Evolutionary conservation across 2,113 vertebrate genomes (phyloP), one percentile per base, ranked within the genome.

Genomic region (Hydropotes inermis): DNA sequence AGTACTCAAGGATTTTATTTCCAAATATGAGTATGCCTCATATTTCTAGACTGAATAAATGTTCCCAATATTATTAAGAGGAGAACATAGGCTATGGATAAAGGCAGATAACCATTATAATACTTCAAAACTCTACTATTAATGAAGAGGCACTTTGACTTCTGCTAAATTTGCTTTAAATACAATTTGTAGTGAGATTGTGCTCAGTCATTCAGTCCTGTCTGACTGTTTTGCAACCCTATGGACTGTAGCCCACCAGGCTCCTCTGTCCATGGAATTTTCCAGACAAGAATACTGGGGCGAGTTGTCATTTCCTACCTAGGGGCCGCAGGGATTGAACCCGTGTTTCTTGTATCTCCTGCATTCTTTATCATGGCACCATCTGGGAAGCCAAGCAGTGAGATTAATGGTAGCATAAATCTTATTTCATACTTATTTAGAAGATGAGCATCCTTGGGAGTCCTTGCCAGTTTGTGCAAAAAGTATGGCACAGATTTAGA

Each of bases 381-480:
- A 39, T 23, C 70, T 27, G 23, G 70, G 39, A 76, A 76, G 39
- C 70, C 39, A 39, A 27, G 23, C 28, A 87, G 45, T 87, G 85
- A 94, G 97, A 83, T 13, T 83, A 86, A 57, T 45, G 33, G 61
- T 17, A 64, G 19, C 25, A 88, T 19, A 93, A 67, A 61, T 60
- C 8, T 54, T 76, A 87, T 43, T 95, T 84, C 91, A 85, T 98
- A 74, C 97, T 98, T 98, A 98, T 98, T 97, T 95, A 79, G 95
- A 97, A 98, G 97, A 93, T 58, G 76, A 97, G 97, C 97, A 98
- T 97, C 93, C 54, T 98, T n/a, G 95, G 90, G 55, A 96, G 78
- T 98, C 98, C 96, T 98, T 98, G 91, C 93, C 90, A 94, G 39
- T 97, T 97, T 97, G 87, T 45, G 67, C 88, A 74, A 82, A 79